Evolutionary conservation across 2,113 vertebrate species (phyloP), one percentile per base, ranked within the genome.

Genomic region (Phrynocephalus versicolor): DNA sequence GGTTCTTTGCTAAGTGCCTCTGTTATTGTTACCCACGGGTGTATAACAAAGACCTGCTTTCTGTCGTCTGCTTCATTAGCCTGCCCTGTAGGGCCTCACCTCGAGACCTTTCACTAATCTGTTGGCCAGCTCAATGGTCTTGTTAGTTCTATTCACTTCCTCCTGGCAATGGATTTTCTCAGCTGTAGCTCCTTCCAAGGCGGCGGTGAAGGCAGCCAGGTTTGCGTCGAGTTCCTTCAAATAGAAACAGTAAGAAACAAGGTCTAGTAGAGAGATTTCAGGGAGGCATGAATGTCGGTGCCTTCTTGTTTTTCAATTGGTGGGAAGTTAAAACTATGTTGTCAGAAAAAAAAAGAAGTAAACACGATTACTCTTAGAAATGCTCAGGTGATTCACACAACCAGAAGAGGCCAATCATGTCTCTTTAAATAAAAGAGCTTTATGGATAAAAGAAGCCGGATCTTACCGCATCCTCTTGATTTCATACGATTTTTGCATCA

Each of bases 91-190:
- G 95, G 96, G 95, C 95, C 96, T 95, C 95, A 99, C 98, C 98
- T 99, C 97, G 89, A 98, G 96, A 94, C 98, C 98, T 97, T 98
- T 98, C 89, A 97, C 98, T 96, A 99, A 98, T 93, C 99, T 98
- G 96, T 98, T 98, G 96, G 98, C 98, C 89, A 97, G 97, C 94
- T 98, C 97, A 95, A 98, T 98, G 91, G 98, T 98, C 95, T 97
- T 98, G 96, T 98, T 98, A 95, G 98, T 98, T 96, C 94, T 95
- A 96, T 99, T 98, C 94, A 98, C 98, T 95, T 98, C 97, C 92
- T 98, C 97, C 92, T 97, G 97, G 96, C 97, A 97, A 94, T 94
- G 91, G 87, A 98, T 96, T 96, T 98, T 98, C 96, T 98, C 98
- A 90, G 97, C 96, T 88, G 97, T 97, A 92, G 97, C 97, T 91